Percentiles rank a stretch among this genome's conserved stretches.
Evolutionary conservation across 2,797 vertebrate species (phyloP).

Genomic region (Peromyscus attwateri): DNA sequence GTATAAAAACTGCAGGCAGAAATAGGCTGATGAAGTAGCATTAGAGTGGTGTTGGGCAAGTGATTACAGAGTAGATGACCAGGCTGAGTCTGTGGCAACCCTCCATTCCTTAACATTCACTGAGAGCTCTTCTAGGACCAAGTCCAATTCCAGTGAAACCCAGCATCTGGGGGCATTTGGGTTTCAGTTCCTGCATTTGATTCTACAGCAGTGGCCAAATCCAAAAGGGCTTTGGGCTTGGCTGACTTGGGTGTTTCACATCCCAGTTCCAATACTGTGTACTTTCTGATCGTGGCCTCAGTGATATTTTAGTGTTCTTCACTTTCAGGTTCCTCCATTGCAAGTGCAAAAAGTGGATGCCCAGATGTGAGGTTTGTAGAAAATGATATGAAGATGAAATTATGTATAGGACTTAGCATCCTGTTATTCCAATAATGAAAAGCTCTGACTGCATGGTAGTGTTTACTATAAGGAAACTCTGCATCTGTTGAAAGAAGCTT

Average conservation of each 20-base stretch:
- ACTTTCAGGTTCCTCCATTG: slow-evolving; percentile 48
- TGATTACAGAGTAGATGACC: slow-evolving; percentile 42
- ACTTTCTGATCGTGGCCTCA: neutral
- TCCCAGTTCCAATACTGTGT: neutral
- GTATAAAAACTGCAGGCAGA: slow-evolving; percentile 33
- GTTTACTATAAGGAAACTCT: slow-evolving; percentile 15
- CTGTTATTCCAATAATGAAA: neutral
- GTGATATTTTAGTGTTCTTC: neutral
- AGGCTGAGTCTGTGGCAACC: neutral
- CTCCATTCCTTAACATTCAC: slow-evolving; percentile 19
- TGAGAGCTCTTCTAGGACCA: neutral
- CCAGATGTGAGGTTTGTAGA: neutral
- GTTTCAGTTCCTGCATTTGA: neutral
- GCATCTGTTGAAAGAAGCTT: slow-evolving; percentile 26
- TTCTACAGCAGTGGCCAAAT: neutral
- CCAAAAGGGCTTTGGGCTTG: slow-evolving; percentile 22
- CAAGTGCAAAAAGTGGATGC: slow-evolving; percentile 17
- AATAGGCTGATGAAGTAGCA: slow-evolving; percentile 20
- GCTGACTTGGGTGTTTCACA: neutral
- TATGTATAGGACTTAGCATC: neutral
- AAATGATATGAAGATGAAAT: slow-evolving; percentile 52
- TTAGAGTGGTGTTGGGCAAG: slow-evolving; percentile 52
- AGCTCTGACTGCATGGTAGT: neutral
- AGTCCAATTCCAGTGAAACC: slow-evolving; percentile 51
- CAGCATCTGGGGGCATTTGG: neutral